phyloP scores from a whole-genome alignment of 2,888 invertebrate genomes.

The Ectemnius continuus region DNA sequence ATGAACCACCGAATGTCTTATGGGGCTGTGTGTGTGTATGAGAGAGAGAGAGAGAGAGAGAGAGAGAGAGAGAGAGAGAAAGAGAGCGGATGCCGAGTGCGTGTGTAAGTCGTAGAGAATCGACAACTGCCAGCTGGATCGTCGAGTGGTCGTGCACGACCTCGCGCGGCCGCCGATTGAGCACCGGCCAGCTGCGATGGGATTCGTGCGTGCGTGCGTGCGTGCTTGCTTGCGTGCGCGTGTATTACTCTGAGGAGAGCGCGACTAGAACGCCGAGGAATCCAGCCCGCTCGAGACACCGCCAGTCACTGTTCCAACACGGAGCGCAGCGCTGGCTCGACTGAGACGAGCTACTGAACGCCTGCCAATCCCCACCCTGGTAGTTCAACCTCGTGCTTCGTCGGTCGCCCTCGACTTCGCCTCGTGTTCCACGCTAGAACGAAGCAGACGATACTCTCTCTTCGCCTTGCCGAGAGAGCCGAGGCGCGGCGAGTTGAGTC shows the following conservation, averaged over 20 bases:
- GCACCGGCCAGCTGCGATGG: conserved; percentile 33
- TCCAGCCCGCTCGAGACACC: conserved; percentile 41
- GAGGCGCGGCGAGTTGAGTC: neutral
- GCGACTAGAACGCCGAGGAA: conserved; percentile 43
- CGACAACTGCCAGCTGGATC: conserved; percentile 16
- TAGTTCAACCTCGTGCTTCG: conserved; percentile 53
- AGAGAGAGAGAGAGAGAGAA: neutral
- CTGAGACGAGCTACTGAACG: conserved; percentile 68
- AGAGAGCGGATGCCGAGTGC: conserved; percentile 23
- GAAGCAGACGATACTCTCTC: neutral
- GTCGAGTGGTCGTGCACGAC: neutral
- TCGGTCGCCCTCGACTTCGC: conserved; percentile 56
- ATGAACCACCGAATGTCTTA: conserved; percentile 7
- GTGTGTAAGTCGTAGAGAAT: conserved; percentile 2
- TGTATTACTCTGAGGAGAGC: conserved; percentile 35
- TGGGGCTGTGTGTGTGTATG: conserved; percentile 4
- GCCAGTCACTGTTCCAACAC: conserved; percentile 68
- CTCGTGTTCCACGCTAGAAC: conserved; percentile 37
- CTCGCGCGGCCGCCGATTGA: conserved; percentile 8
- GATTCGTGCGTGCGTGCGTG: conserved; percentile 49
- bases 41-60: too few species aligned
- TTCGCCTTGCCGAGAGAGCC: neutral
- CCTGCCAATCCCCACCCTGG: conserved; percentile 47
- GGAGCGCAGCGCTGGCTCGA: conserved; percentile 74
- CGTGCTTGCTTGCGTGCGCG: conserved; percentile 54